phyloP scores from a whole-genome alignment of 2,888 invertebrate genomes.

The Papilio elwesi region DNA sequence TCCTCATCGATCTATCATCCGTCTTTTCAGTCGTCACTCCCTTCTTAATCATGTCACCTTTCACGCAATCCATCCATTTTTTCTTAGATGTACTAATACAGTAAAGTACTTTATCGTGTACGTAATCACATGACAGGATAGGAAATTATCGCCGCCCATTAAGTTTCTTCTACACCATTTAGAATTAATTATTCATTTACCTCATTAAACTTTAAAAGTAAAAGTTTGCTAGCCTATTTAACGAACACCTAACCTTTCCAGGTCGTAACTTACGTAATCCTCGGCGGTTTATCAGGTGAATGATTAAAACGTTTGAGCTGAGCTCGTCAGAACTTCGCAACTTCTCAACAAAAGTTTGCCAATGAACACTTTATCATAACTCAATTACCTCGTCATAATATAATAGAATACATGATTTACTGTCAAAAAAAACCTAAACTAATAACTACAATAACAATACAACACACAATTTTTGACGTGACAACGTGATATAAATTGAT shows the following conservation, averaged over 20 bases:
- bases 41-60: too few species aligned
- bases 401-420: background rate
- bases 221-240: constrained; percentile 1
- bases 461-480: too few species aligned
- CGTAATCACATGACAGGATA: too few species aligned
- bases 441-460: too few species aligned
- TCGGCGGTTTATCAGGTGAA: background rate
- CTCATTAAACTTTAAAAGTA: background rate
- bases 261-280: constrained; percentile 15
- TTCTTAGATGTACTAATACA: too few species aligned
- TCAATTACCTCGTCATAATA: background rate
- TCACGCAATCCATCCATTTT: too few species aligned
- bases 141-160: too few species aligned
- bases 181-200: background rate
- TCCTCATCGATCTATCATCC: too few species aligned
- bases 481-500: too few species aligned
- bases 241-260: background rate
- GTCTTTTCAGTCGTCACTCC: too few species aligned
- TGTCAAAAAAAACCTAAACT: too few species aligned
- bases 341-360: constrained; percentile 13
- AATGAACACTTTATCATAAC: constrained; percentile 11
- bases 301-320: constrained; percentile 17
- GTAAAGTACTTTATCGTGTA: background rate
- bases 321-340: background rate
- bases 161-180: too few species aligned